phyloP scores from a whole-genome alignment of 2,797 vertebrate genomes.

The Pelochelys cantorii region DNA sequence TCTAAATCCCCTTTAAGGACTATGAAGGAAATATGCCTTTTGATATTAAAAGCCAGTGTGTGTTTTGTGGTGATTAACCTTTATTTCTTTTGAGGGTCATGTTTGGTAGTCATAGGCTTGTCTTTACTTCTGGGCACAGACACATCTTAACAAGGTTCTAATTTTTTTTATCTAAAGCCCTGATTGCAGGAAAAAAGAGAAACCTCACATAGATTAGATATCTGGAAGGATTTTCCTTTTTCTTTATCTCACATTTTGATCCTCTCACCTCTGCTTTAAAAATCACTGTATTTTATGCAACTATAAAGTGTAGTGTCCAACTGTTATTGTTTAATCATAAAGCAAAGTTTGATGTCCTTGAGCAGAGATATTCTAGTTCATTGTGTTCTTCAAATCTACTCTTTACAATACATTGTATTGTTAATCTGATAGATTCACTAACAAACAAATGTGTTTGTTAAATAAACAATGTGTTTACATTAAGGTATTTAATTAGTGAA shows the following conservation, averaged over 20 bases:
- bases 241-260: neutral
- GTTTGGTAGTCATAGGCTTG: neutral
- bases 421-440: constrained; percentile 52
- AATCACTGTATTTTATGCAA: neutral
- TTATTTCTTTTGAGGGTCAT: neutral
- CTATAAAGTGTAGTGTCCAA: neutral
- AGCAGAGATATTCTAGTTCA: constrained; percentile 10
- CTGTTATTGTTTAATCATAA: constrained; percentile 6
- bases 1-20: neutral
- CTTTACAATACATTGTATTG: constrained; percentile 59
- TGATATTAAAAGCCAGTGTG: neutral
- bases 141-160: neutral
- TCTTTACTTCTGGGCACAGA: neutral
- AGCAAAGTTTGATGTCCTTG: constrained; percentile 14
- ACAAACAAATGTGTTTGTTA: constrained; percentile 74
- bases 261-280: neutral
- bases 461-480: constrained; percentile 81
- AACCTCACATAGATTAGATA: neutral
- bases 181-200: neutral
- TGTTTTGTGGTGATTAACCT: neutral
- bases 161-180: neutral
- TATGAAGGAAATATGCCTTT: neutral
- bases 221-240: constrained; percentile 6
- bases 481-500: constrained; percentile 87
- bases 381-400: constrained; percentile 3